Evolutionary conservation across 2,888 invertebrate species (phyloP).

Genomic region (Drosophila pseudotalamancana): DNA sequence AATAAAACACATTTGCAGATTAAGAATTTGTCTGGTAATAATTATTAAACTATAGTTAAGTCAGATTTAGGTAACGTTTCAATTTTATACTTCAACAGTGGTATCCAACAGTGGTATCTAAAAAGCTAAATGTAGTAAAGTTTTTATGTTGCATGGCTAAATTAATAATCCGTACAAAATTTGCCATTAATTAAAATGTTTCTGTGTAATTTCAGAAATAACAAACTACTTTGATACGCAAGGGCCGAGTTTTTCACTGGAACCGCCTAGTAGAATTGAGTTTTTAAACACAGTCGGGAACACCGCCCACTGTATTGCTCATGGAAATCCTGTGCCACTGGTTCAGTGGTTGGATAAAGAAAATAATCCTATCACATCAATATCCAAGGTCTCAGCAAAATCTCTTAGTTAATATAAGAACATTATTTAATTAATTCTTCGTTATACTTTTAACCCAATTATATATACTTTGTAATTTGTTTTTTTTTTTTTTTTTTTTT

Average conservation of each 20-base stretch:
- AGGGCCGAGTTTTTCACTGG: constrained; percentile 86
- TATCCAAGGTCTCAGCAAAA: constrained; percentile 82
- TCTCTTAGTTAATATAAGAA: background rate
- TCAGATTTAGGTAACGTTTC: too few relatives aligned
- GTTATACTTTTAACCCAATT: background rate
- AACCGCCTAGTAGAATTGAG: constrained; percentile 86
- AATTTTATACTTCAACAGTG: too few relatives aligned
- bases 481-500: too few relatives aligned
- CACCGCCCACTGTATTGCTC: constrained; percentile 85
- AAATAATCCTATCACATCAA: constrained; percentile 85
- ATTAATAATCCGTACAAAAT: too few relatives aligned
- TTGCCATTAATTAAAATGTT: background rate
- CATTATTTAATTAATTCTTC: too few relatives aligned
- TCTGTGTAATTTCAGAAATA: constrained; percentile 57
- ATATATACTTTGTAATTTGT: background rate
- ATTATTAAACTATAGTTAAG: too few relatives aligned
- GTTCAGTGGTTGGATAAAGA: constrained; percentile 86
- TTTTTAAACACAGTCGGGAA: constrained; percentile 86
- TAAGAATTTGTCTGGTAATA: too few relatives aligned
- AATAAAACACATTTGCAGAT: too few relatives aligned
- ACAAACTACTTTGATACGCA: constrained; percentile 86
- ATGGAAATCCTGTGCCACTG: constrained; percentile 86
- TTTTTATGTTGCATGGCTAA: too few relatives aligned
- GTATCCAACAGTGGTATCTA: too few relatives aligned
- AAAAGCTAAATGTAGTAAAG: too few relatives aligned